Evolutionary conservation across 2,113 vertebrate genomes (phyloP).

Genomic region (Xiphorhynchus elegans): DNA sequence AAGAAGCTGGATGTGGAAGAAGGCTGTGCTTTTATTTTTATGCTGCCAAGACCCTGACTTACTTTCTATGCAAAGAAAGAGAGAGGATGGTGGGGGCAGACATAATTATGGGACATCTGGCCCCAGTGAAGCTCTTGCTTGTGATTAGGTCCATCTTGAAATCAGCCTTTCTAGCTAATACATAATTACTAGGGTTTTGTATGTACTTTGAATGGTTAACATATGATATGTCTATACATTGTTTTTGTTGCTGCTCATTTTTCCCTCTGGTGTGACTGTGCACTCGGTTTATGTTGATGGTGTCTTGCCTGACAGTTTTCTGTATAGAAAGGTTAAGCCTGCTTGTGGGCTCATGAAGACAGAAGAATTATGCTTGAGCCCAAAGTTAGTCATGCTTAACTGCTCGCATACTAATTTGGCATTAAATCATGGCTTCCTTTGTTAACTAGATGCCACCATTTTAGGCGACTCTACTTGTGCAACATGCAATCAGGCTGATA

Average conservation of each 20-base stretch:
- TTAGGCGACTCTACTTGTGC: background rate
- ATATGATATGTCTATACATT: background rate
- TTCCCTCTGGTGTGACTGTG: background rate
- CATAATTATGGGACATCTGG: background rate
- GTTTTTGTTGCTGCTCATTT: conserved; percentile 7
- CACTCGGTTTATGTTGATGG: background rate
- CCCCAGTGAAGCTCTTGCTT: background rate
- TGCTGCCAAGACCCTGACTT: background rate
- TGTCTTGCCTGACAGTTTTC: background rate
- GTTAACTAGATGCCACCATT: background rate
- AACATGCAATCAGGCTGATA: background rate
- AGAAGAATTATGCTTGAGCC: background rate
- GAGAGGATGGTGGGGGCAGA: background rate
- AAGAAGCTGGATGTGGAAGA: background rate
- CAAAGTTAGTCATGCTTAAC: background rate
- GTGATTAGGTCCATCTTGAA: background rate
- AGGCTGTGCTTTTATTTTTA: background rate
- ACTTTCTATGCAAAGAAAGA: background rate
- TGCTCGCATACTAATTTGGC: background rate
- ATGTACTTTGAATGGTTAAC: background rate
- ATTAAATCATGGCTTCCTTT: background rate
- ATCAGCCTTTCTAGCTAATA: background rate
- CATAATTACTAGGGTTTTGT: background rate
- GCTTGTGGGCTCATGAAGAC: background rate
- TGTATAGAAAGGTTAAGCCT: background rate